Conservation (phyloP, 2,888 invertebrate genomes). For the Phytoseiulus persimilis region DNA sequence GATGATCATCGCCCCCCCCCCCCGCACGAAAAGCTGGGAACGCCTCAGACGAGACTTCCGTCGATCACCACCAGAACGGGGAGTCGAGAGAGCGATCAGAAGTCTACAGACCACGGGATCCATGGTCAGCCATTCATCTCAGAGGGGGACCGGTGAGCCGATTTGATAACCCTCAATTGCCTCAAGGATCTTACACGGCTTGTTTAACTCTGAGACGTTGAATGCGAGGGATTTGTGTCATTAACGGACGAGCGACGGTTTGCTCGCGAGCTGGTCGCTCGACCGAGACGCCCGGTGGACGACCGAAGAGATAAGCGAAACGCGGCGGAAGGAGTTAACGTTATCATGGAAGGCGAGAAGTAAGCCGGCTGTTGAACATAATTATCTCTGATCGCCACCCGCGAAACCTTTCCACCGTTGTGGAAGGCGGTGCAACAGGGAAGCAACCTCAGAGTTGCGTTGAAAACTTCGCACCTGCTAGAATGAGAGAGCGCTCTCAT, state of each 20-base stretch:
- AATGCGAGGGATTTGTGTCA: background rate
- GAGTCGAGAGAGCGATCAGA: too few relatives aligned
- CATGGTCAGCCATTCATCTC: background rate
- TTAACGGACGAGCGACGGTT: background rate
- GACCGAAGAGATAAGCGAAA: background rate
- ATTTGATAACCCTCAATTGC: background rate
- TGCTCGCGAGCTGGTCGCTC: too few relatives aligned
- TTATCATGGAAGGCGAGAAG: background rate
- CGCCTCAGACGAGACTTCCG: too few relatives aligned
- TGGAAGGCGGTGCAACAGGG: background rate
- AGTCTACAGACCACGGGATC: too few relatives aligned
- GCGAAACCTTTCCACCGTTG: background rate
- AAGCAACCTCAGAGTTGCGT: background rate
- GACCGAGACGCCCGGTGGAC: background rate
- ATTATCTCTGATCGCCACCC: background rate
- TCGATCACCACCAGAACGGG: too few relatives aligned
- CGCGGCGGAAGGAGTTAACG: background rate
- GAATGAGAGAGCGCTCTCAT: too few relatives aligned
- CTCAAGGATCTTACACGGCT: background rate
- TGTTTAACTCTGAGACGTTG: background rate
- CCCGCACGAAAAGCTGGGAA: too few relatives aligned
- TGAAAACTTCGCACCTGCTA: too few relatives aligned
- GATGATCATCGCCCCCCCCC: too few relatives aligned
- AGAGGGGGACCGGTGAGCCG: background rate
- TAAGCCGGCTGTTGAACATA: background rate